Evolutionary conservation across 2,888 invertebrate species (phyloP), one percentile per base, ranked within the genome.

Genomic region (Lasioglossum morio): DNA sequence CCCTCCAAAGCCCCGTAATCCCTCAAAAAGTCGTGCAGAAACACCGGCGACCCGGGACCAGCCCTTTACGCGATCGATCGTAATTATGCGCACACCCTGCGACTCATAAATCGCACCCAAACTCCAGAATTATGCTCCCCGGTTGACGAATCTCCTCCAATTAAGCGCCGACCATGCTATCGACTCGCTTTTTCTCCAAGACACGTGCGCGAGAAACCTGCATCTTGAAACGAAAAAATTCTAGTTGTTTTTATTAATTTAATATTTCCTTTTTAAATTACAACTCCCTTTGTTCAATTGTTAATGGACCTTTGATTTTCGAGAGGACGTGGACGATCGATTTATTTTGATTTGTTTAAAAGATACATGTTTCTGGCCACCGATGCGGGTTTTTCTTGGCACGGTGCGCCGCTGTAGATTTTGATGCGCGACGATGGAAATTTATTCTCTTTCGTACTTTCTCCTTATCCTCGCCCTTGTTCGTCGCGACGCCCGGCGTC

Each of bases 11-110:
- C 85, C 73, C 77, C 76, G 84, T 91, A 91, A 90, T 89, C 89
- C 88, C 72, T 86, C 82, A 82, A 88, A 90, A 90, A 90, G 87
- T 90, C 87, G 80, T 78, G 79, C 77, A 84, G 74, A 87, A 88
- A 87, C 84, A 85, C 66, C 72, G 63, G 53, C 60, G 66, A 34
- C n/a, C 40, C 37, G 37, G 57, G 72, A 40, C n/a, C 23, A 53
- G 43, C 70, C 63, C 53, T 43, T 12, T 8, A 1, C n/a, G 5
- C 60, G 73, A 79, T 81, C 70, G 82, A 84, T 72, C 76, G 60
- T 81, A 85, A 87, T 87, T 86, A 81, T 23, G 66, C 53, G 57
- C 40, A 40, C n/a, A 40, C n/a, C 46, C 16, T 16, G 43, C 60
- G 63, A 37, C 63, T 77, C 46, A 63, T 84, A 84, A 84, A 85